phyloP scores from a whole-genome alignment of 1,140 invertebrate species.

The Homalodisca vitripennis region DNA sequence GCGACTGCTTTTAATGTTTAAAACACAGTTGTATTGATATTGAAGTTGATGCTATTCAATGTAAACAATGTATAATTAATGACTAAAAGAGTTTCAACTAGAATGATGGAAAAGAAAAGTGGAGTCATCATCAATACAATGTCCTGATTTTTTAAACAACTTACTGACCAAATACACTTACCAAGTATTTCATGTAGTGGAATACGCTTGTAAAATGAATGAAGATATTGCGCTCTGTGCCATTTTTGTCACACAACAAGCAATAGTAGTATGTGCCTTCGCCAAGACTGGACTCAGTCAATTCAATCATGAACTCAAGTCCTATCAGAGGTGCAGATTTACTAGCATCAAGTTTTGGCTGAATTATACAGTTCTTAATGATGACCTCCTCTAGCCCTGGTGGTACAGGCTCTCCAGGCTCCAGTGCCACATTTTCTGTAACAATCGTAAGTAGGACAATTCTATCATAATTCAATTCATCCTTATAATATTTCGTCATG shows the following conservation, averaged over 20 bases:
- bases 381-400: constrained; percentile 68
- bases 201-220: constrained; percentile 70
- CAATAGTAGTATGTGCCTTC: constrained; percentile 68
- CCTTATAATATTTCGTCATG: too few species aligned
- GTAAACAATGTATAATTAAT: too few species aligned
- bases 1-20: too few species aligned
- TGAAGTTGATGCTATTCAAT: too few species aligned
- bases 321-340: constrained; percentile 49
- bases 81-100: too few species aligned
- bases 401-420: constrained; percentile 65
- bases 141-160: neutral
- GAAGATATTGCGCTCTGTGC: constrained; percentile 70
- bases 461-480: too few species aligned
- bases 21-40: too few species aligned
- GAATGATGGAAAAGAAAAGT: too few species aligned
- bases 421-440: constrained; percentile 45
- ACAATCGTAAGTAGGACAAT: too few species aligned
- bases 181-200: constrained; percentile 62
- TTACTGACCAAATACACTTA: constrained; percentile 40
- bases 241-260: constrained; percentile 71
- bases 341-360: constrained; percentile 55
- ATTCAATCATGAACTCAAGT: constrained; percentile 51
- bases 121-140: neutral
- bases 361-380: constrained; percentile 52
- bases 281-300: constrained; percentile 45